Evolutionary conservation across 2,797 vertebrate genomes (phyloP).

Genomic region (Sternarchorhynchus goeldii): DNA sequence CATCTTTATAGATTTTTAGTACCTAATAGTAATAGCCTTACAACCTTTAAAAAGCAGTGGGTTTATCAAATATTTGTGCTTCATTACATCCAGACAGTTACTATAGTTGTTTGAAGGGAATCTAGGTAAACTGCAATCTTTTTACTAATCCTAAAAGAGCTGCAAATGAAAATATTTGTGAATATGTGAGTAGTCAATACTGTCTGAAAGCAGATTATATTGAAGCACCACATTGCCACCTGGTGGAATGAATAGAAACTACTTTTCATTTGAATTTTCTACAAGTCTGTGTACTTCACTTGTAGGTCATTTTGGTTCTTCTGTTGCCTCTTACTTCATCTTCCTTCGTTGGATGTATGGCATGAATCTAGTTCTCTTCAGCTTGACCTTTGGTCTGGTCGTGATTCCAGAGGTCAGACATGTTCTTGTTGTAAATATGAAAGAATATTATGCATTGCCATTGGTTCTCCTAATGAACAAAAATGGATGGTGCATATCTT

Average conservation of each 20-base stretch:
- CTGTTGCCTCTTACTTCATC: constrained; percentile 97
- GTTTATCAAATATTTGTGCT: no score
- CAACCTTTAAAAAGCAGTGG: no score
- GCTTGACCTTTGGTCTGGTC: constrained; percentile 94
- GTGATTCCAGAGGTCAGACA: constrained; percentile 93
- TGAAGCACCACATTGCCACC: not conserved
- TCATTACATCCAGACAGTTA: no score
- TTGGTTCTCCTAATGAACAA: not conserved
- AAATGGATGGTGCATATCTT: not conserved
- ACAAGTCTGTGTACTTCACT: not conserved
- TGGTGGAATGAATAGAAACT: constrained; percentile 11
- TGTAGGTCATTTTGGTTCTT: constrained; percentile 97
- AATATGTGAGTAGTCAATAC: no score
- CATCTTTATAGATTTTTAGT: no score
- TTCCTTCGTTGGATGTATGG: constrained; percentile 99
- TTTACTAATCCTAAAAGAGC: no score
- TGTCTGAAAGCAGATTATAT: not conserved
- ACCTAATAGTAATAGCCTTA: no score
- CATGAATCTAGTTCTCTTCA: constrained; percentile 95
- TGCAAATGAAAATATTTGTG: no score
- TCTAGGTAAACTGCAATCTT: no score
- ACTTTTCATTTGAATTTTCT: not conserved
- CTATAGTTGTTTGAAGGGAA: no score
- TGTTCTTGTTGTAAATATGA: not conserved
- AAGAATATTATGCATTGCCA: not conserved